Conservation (phyloP, 2,113 vertebrate genomes). For the Murina feae region DNA sequence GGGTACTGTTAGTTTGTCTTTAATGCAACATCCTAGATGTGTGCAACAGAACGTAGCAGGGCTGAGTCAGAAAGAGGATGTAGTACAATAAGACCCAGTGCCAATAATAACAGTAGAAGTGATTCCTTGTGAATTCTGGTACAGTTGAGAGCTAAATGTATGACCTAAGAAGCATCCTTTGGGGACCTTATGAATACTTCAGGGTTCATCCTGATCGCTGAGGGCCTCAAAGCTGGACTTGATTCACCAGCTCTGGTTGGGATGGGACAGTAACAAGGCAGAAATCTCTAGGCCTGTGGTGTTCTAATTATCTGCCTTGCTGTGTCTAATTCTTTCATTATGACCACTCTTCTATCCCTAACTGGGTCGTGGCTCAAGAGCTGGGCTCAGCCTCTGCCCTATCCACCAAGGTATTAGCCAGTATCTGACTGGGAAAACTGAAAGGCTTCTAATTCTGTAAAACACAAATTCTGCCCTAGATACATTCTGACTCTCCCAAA, state of each 20-base stretch:
- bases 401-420: background rate
- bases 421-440: background rate
- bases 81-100: background rate
- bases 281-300: background rate
- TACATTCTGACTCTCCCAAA: background rate
- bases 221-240: background rate
- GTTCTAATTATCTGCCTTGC: background rate
- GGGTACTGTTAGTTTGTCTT: constrained; percentile 37
- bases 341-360: background rate
- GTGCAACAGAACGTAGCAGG: background rate
- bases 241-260: background rate
- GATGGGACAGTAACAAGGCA: background rate
- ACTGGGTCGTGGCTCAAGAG: background rate
- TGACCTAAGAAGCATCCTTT: background rate
- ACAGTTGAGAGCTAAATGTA: background rate
- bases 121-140: background rate
- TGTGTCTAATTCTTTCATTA: background rate
- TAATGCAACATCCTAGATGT: constrained; percentile 36
- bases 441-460: background rate
- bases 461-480: background rate
- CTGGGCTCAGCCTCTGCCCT: background rate
- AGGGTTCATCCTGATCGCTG: background rate
- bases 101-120: constrained; percentile 63
- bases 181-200: background rate
- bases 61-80: constrained; percentile 50